Evolutionary conservation across 2,113 vertebrate genomes (phyloP).

Genomic region (Cyrtonyx montezumae): DNA sequence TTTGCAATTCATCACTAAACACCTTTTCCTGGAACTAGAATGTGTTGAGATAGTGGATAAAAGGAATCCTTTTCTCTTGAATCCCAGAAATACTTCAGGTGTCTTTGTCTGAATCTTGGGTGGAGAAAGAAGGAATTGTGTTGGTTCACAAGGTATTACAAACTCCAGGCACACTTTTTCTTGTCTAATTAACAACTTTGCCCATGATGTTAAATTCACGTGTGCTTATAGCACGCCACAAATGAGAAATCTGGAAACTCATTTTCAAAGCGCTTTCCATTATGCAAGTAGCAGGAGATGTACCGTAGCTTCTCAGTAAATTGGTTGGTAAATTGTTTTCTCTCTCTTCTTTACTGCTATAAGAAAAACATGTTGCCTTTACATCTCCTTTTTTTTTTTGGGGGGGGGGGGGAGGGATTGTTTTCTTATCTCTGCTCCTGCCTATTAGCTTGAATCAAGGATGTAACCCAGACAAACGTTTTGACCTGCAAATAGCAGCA

Average conservation of each 20-base stretch:
- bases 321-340: constrained; percentile 22
- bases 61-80: not conserved
- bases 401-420: not conserved
- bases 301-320: not conserved
- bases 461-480: not conserved
- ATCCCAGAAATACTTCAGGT: not conserved
- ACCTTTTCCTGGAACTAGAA: not conserved
- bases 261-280: constrained; percentile 25
- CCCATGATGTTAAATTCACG: not conserved
- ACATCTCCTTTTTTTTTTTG: not conserved
- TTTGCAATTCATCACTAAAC: not conserved
- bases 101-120: not conserved
- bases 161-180: not conserved
- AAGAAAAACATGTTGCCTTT: not conserved
- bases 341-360: not conserved
- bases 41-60: not conserved
- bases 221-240: not conserved
- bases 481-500: not conserved
- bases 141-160: not conserved
- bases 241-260: constrained; percentile 18
- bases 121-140: not conserved
- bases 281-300: not conserved
- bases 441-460: not conserved
- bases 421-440: not conserved
- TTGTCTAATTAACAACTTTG: constrained; percentile 24